Conservation (phyloP, 2,888 invertebrate genomes). For the Mythimna lalbum region DNA sequence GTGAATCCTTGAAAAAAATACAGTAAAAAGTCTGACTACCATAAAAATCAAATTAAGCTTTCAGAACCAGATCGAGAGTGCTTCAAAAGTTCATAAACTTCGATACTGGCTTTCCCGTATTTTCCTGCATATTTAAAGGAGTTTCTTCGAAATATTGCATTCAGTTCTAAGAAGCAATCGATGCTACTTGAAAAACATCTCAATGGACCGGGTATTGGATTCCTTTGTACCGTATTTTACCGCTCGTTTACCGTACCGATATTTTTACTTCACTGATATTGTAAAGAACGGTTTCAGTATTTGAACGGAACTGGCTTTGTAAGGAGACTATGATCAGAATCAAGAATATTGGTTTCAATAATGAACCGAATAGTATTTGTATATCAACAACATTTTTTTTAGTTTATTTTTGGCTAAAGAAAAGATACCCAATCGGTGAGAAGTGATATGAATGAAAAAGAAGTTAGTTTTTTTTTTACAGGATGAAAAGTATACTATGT, state of each 20-base stretch:
- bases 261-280: constrained; percentile 24
- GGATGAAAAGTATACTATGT: no score
- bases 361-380: no score
- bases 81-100: constrained; percentile 26
- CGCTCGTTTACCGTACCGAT: constrained; percentile 22
- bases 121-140: constrained; percentile 14
- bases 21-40: not conserved
- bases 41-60: constrained; percentile 29
- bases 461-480: no score
- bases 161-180: constrained; percentile 51
- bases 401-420: no score
- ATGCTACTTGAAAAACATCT: constrained; percentile 57
- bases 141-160: constrained; percentile 59
- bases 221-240: constrained; percentile 39
- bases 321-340: not conserved
- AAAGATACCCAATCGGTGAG: no score
- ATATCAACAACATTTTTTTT: no score
- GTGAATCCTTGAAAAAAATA: no score
- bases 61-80: not conserved
- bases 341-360: no score
- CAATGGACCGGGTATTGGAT: constrained; percentile 52
- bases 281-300: not conserved
- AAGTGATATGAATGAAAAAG: no score
- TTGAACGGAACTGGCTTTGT: not conserved
- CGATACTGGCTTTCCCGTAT: constrained; percentile 4